phyloP scores from a whole-genome alignment of 2,888 invertebrate species.

The Eucriotettix oculatus region DNA sequence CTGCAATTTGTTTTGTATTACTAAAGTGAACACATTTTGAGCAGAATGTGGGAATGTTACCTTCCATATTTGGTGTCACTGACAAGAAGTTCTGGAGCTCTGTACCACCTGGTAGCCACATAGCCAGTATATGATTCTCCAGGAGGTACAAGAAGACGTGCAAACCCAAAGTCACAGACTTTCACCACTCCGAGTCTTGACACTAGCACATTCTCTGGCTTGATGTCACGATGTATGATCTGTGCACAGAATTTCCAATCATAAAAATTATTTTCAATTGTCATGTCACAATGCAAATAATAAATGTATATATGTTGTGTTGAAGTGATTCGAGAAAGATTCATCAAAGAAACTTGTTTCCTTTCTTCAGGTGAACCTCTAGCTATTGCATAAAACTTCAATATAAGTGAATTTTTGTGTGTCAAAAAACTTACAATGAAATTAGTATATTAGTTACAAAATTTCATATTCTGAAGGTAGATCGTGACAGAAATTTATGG shows the following conservation, averaged over 20 bases:
- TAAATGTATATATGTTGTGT: too few species aligned
- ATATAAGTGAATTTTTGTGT: too few species aligned
- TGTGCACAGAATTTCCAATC: constrained; percentile 18
- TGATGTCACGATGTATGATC: constrained; percentile 79
- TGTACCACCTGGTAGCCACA: constrained; percentile 79
- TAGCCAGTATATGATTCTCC: constrained; percentile 78
- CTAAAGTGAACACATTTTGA: not conserved
- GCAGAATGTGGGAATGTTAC: constrained; percentile 21
- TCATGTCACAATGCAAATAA: too few species aligned
- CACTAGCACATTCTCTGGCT: constrained; percentile 77
- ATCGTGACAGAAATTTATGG: too few species aligned
- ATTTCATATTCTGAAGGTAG: too few species aligned
- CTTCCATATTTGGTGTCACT: constrained; percentile 49
- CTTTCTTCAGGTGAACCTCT: too few species aligned
- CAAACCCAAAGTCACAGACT: constrained; percentile 84
- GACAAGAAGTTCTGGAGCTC: constrained; percentile 72
- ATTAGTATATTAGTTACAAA: too few species aligned
- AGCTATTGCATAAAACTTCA: too few species aligned
- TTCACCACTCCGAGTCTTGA: constrained; percentile 67
- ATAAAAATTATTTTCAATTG: too few species aligned
- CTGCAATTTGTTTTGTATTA: not conserved
- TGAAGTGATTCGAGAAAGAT: too few species aligned
- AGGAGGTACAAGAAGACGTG: constrained; percentile 48
- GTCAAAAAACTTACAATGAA: too few species aligned
- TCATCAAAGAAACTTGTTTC: too few species aligned